Base-by-base conservation (phyloP, 2,797 vertebrate species). In the Antennarius maculatus region DNA sequence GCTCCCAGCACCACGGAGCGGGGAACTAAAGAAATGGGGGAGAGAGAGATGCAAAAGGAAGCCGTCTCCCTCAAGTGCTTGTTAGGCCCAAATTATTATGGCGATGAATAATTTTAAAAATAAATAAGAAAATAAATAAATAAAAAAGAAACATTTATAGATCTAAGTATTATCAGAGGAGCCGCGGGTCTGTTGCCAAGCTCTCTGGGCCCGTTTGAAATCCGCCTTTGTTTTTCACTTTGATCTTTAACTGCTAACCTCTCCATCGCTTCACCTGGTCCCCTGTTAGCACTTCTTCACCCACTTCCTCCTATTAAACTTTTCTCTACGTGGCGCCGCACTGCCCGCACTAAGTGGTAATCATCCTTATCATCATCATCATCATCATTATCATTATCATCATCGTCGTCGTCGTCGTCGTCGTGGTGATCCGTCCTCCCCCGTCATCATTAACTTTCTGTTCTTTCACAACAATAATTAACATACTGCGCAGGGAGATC, bases 61-160 rank as follows among this genome's bases (percentile, higher is more conserved):
- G 81, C 94, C 89, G 86, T 92, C 93, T 96, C 96, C 96, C 95
- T 94, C 90, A 96, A 96, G 96, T 95, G 94, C 95, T 98, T 94
- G 95, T 97, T 96, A 96, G 87, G 92, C 93, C 87, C 93, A 94
- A 94, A 94, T 95, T 93, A 95, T 93, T 90, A 91, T 85, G 89
- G 88, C 92, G 92, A 94, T 94, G 94, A 94, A 91, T 94, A 93
- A 94, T 93, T 93, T 93, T 90, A 87, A 88, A 91, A 94, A 93
- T 92, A 93, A 93, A 93, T 91, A 92, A 87, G 85, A 85, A 93
- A 93, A 92, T 91, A 92, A 93, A 91, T 88, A 92, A 92, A 92
- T 89, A 92, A 94, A 85, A 83, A 89, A 74, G 77, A 91, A 93
- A 92, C 92, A 93, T 91, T 95, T 94, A 93, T 92, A 93, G 94